Evolutionary conservation across 2,888 invertebrate genomes (phyloP).

Genomic region (Tenthredo amoena): DNA sequence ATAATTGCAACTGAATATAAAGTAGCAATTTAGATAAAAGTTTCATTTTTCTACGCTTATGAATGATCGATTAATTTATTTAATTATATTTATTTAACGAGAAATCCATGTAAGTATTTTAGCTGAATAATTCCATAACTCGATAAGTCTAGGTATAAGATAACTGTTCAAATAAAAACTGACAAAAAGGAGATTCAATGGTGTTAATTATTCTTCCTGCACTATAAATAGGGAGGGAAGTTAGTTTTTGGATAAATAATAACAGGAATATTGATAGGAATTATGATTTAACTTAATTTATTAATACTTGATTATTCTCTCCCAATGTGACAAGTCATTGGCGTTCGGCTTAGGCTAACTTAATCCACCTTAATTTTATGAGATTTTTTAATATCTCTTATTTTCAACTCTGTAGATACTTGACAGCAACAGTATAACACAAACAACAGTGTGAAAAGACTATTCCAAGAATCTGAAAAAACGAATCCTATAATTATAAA

Average conservation of each 20-base stretch:
- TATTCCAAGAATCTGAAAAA: conserved; percentile 73
- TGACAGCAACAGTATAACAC: conserved; percentile 81
- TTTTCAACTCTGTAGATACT: conserved; percentile 79
- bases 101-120: not conserved
- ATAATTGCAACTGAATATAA: not conserved
- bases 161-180: not conserved
- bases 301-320: conserved; percentile 8
- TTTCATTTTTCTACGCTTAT: not conserved
- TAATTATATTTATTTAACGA: conserved; percentile 21
- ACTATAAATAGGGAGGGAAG: not conserved
- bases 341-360: not conserved
- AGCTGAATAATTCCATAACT: conserved; percentile 6
- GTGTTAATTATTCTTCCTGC: not conserved
- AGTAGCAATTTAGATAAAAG: not conserved
- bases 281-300: not conserved
- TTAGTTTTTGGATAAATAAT: not conserved
- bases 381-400: conserved; percentile 67
- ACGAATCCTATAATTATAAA: conserved; percentile 33
- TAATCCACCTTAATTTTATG: not conserved
- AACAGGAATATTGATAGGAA: not conserved
- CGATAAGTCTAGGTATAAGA: not conserved
- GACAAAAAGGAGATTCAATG: not conserved
- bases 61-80: not conserved
- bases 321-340: not conserved
- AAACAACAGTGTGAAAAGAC: conserved; percentile 73